Conservation (phyloP, 1,140 invertebrate species). For the Solenopsis invicta region DNA sequence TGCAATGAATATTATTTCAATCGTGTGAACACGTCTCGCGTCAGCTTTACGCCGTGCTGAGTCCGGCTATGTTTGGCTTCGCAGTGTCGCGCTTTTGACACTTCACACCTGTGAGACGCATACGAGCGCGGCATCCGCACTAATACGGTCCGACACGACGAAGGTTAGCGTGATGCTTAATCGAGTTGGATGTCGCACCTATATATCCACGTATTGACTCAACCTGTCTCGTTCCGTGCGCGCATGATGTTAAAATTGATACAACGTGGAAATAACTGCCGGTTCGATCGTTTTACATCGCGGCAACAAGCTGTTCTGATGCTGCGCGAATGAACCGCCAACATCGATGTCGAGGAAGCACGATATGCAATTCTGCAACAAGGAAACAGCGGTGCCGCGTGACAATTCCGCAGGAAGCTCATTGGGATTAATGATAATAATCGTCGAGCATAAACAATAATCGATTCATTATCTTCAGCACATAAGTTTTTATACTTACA, state of each 20-base stretch:
- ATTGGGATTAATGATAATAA: not conserved
- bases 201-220: constrained; percentile 31
- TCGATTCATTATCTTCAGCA: not conserved
- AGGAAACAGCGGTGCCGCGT: not conserved
- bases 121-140: not conserved
- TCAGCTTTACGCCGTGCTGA: not conserved
- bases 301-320: not conserved
- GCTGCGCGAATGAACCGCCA: not conserved
- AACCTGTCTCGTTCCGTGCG: not conserved
- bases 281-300: constrained; percentile 10
- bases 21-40: not conserved
- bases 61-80: not conserved
- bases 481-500: not conserved
- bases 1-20: constrained; percentile 17
- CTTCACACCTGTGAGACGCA: not conserved
- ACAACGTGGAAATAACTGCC: constrained; percentile 34
- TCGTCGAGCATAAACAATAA: not conserved
- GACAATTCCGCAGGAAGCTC: not conserved
- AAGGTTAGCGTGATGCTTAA: constrained; percentile 34
- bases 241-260: constrained; percentile 27
- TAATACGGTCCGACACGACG: not conserved
- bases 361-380: not conserved
- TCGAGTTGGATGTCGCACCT: constrained; percentile 46
- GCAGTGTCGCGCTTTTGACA: constrained; percentile 11
- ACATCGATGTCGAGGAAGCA: not conserved